phyloP scores from a whole-genome alignment of 2,888 invertebrate species.

The Drosophila affinis region DNA sequence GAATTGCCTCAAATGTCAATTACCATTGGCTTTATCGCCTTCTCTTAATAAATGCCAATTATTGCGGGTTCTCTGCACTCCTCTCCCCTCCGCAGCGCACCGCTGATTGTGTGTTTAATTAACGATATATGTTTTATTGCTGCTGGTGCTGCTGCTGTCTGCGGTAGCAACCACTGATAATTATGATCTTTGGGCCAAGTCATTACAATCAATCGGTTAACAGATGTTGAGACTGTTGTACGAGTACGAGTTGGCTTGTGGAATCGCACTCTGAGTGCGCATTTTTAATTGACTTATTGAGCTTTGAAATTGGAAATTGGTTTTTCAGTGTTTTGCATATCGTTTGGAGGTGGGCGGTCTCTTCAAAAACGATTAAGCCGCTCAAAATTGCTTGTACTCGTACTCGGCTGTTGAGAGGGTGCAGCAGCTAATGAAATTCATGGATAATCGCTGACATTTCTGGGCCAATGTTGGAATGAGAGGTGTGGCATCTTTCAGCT shows the following conservation, averaged over 20 bases:
- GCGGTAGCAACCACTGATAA: conserved; percentile 11
- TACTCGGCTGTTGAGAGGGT: conserved; percentile 33
- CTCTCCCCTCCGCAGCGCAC: background rate
- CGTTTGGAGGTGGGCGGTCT: conserved; percentile 25
- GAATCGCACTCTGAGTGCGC: conserved; percentile 32
- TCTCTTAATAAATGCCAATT: conserved; percentile 61
- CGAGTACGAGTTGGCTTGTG: background rate
- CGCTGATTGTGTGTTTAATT: conserved; percentile 40
- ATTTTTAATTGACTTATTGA: conserved; percentile 69
- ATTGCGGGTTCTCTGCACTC: conserved; percentile 36
- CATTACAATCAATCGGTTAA: conserved; percentile 24
- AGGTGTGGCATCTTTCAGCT: conserved; percentile 18
- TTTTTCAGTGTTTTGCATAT: conserved; percentile 25
- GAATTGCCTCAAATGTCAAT: conserved; percentile 76
- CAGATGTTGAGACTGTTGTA: conserved; percentile 32
- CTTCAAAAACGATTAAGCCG: conserved; percentile 42
- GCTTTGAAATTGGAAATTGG: conserved; percentile 43
- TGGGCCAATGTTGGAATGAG: conserved; percentile 35
- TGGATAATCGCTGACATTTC: conserved; percentile 55
- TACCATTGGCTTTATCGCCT: conserved; percentile 55
- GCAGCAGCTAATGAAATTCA: conserved; percentile 62
- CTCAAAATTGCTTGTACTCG: conserved; percentile 16
- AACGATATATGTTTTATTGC: conserved; percentile 26
- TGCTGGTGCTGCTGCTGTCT: conserved; percentile 6
- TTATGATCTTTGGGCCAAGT: conserved; percentile 30